Evolutionary conservation across 2,797 vertebrate genomes (phyloP), one percentile per base, ranked within the genome.

Genomic region (Cirrhinus molitorella): DNA sequence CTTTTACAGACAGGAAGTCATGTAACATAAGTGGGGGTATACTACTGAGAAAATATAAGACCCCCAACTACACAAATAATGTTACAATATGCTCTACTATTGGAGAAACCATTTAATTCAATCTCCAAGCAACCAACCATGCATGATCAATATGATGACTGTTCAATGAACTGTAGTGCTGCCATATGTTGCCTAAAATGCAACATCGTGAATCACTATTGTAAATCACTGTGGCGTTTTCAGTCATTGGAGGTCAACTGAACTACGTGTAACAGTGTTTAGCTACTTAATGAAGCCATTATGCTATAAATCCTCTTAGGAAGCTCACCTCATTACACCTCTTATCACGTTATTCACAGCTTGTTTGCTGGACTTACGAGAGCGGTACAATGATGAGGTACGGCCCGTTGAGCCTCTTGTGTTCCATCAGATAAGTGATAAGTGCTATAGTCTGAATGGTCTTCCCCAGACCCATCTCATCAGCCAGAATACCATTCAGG

Each of bases 401-500:
- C 51, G 98, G 98, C 0, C 98, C 98, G 47, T 99, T 99, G 91
- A 99, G 95, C 88, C 97, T 95, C 93, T 99, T 99, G 95, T 95
- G 88, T 84, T 99, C 98, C 98, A 99, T 99, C 93, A 99, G 93
- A 87, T 99, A 99, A 68, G 98, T 99, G 92, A 99, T 98, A 70
- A 99, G 97, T n/a, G 96, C 98, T 73, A 99, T 99, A 87, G 98
- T 99, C 91, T 99, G 98, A 92, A 99, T 99, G 88, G 98, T 99
- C 92, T 99, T 99, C 87, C 98, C 97, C 2, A 99, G 94, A n/a
- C 98, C 98, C 98, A 99, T 99, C 93, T 99, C 98, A 86, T 99
- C 98, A 57, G 98, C 98, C 91, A 99, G 94, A 93, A 99, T 99
- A 83, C 98, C 98, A 65, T 99, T 99, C 78, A 99, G 91, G 92